phyloP scores from a whole-genome alignment of 2,113 vertebrate genomes.

The Parus major region DNA sequence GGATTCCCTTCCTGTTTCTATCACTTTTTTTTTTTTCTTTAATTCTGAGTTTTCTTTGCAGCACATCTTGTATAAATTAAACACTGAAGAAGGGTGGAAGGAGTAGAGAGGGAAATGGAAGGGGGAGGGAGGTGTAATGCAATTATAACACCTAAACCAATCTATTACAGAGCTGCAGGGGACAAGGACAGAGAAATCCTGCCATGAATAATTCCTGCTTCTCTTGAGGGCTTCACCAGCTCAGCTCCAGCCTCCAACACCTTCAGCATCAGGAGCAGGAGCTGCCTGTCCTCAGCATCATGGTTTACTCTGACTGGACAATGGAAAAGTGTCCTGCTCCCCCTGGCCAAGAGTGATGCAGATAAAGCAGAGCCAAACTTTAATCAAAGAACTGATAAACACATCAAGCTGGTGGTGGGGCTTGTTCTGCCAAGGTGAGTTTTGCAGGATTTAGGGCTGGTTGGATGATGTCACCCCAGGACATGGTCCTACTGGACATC shows the following conservation, averaged over 20 bases:
- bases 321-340: background rate
- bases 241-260: background rate
- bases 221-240: background rate
- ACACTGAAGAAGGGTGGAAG: background rate
- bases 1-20: background rate
- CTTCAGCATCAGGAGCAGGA: background rate
- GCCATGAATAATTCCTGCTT: background rate
- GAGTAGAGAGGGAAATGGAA: background rate
- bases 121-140: background rate
- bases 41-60: background rate
- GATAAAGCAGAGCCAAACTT: background rate
- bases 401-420: accelerated
- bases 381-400: background rate
- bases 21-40: background rate
- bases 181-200: background rate
- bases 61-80: background rate
- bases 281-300: background rate
- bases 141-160: conserved; percentile 10
- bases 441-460: background rate
- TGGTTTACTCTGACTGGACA: background rate
- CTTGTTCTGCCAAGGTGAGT: background rate
- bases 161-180: background rate
- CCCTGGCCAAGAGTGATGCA: background rate
- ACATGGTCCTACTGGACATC: background rate
- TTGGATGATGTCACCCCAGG: background rate